Base-by-base conservation (phyloP, 2,113 vertebrate genomes). In the Anguilla rostrata region DNA sequence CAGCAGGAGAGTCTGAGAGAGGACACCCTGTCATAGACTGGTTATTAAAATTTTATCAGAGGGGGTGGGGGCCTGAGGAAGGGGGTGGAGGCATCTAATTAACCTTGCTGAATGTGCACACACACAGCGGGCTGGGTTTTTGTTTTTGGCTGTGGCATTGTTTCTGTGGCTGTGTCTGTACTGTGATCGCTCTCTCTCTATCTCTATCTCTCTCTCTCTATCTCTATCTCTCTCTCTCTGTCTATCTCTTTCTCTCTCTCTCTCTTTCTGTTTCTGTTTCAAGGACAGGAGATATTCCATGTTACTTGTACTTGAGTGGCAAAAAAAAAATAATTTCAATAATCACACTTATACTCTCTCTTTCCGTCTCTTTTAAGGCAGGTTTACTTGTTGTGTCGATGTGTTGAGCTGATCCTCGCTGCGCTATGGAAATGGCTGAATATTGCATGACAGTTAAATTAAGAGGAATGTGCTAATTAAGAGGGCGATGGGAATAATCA, bases 1-100 rank as follows among this genome's bases (percentile, higher is more conserved):
- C 94, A 95, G 94, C 94, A 90, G 94, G 94, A 94, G 92, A 90
- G 92, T 93, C 92, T 94, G 93, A 94, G 94, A 92, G 92, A 92
- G 91, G 92, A 90, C 88, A 86, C 91, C 92, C 92, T 91, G 93
- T 93, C 92, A 94, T 88, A 91, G 90, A 89, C 90, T 89, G 86
- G 91, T 95, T 92, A 95, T 95, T 94, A 95, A 95, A 95, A 95
- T 95, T 95, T 94, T 90, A 95, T 94, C 91, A 91, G 90, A 90
- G 92, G 88, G 78, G 22, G 60, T 56, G 87, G 92, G 82, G 75
- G 6, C 34, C 20, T 1, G 53, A 34, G 53, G 49, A 18, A 18
- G 56, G 85, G 78, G 49, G 43, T 9, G 22, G 29, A 6, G 78
- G 56, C 46, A 39, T 66, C 43, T 82, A 29, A 39, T 57, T 84